phyloP scores from a whole-genome alignment of 1,140 invertebrate species.

The Hirudo medicinalis region DNA sequence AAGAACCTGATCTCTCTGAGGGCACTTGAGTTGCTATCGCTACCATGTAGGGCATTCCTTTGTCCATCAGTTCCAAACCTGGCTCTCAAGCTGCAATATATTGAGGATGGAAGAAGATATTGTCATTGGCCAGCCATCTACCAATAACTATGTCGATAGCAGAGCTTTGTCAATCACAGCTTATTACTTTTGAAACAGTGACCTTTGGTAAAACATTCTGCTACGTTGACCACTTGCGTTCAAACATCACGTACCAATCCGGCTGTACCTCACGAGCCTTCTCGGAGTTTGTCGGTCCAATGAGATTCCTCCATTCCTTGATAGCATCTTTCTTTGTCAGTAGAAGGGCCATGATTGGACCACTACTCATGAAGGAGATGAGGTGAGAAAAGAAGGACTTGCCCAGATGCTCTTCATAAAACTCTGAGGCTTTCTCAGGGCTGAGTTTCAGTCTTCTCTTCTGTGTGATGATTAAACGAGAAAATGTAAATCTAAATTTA shows the following conservation, averaged over 20 bases:
- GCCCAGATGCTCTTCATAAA: slow-evolving; percentile 60
- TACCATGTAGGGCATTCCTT: slow-evolving; percentile 26
- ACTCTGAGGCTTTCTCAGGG: slow-evolving; percentile 65
- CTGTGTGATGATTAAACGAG: slow-evolving; percentile 35
- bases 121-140: too few species aligned
- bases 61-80: slow-evolving; percentile 51
- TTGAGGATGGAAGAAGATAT: neutral
- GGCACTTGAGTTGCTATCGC: slow-evolving; percentile 32
- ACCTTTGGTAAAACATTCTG: neutral
- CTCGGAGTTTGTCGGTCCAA: slow-evolving; percentile 52
- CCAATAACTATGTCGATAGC: too few species aligned
- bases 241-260: slow-evolving; percentile 37
- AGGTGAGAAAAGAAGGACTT: slow-evolving; percentile 57
- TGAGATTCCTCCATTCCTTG: slow-evolving; percentile 54
- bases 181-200: neutral
- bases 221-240: neutral
- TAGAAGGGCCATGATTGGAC: slow-evolving; percentile 55
- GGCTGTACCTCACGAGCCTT: slow-evolving; percentile 58
- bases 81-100: slow-evolving; percentile 44
- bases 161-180: too few species aligned
- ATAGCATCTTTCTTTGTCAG: slow-evolving; percentile 53
- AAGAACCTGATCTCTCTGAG: slow-evolving; percentile 56
- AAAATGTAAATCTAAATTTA: neutral
- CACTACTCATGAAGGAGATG: slow-evolving; percentile 61
- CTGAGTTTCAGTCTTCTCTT: slow-evolving; percentile 55